Evolutionary conservation across 2,888 invertebrate genomes (phyloP), one percentile per base, ranked within the genome.

Genomic region (Drosophila mimetica): DNA sequence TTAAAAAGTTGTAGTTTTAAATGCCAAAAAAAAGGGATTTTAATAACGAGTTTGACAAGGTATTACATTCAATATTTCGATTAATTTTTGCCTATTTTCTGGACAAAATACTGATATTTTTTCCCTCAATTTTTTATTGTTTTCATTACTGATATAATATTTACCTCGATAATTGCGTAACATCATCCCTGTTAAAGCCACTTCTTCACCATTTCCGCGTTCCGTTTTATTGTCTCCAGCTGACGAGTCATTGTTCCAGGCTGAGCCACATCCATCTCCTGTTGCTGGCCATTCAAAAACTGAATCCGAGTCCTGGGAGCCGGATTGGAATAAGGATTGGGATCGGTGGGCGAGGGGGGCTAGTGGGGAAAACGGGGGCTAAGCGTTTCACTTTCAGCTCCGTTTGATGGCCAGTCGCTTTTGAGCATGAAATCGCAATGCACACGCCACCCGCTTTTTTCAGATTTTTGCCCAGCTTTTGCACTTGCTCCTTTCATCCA

Each of bases 301-400:
- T 74, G 66, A 73, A 71, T 63, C 69, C 32, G 52, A 39, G 36
- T 30, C 18, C 28, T 5, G 39, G 22, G 9, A 4, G 9, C 25
- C 7, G 25, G 25, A 30, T 30, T 25, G 25, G 25, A 7, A 25
- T n/a, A n/a, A n/a, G 25, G 25, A 30, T 30, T 25, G 44, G 44
- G 5, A 16, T 28, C 5, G 14, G 9, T 37, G 14, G 22, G 11
- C 7, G 47, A 13, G 54, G 4, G 18, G 34, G 9, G 16, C n/a
- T 34, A 13, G 14, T 37, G 36, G 14, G 37, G 7, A 9, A 20
- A 18, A 6, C 9, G 13, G 16, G 46, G 37, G 25, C 76, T 76
- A 83, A 83, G 83, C 83, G 80, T 71, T 79, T 79, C 80, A 76
- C 76, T 77, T 80, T 80, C 83, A 83, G 74, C 80, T 80, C 80